Percentiles rank a stretch among this genome's conserved stretches.
phyloP scores from a whole-genome alignment of 2,113 vertebrate species.

The Esox niger region DNA sequence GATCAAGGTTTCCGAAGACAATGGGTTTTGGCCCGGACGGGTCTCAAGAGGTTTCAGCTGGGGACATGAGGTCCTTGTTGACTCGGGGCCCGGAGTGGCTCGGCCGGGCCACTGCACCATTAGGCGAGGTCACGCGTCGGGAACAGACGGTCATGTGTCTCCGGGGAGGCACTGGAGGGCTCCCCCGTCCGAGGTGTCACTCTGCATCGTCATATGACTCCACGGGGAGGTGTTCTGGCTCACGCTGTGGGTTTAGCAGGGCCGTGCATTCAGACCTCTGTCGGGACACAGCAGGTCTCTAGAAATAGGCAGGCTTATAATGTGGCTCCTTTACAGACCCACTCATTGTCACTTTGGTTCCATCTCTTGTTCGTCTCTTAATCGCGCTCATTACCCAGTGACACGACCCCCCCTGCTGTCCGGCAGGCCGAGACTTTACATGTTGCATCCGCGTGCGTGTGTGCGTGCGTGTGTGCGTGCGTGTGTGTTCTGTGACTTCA shows the following conservation, averaged over 20 bases:
- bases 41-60: conserved; percentile 47
- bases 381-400: conserved; percentile 54
- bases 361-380: conserved; percentile 50
- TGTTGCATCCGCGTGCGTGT: conserved; percentile 19
- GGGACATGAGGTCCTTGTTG: conserved; percentile 17
- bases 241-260: neutral
- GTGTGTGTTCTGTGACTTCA: conserved; percentile 3
- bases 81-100: conserved; percentile 1
- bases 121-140: conserved; percentile 3
- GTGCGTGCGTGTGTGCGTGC: conserved; percentile 28
- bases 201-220: neutral
- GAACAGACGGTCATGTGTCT: conserved; percentile 6
- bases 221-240: neutral
- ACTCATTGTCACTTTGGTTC: conserved; percentile 54
- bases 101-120: neutral
- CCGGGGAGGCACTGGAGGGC: too few species aligned
- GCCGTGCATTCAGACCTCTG: neutral
- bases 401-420: conserved; percentile 54
- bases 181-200: neutral
- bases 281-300: neutral
- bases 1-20: conserved; percentile 62
- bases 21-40: conserved; percentile 43
- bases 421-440: conserved; percentile 43
- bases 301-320: conserved; percentile 33
- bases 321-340: conserved; percentile 48